These are phyloP conservation scores for Apocheima hispidaria DNA, from an alignment of 2,888 invertebrate genomes.

Conservation along the genomic window DNA sequence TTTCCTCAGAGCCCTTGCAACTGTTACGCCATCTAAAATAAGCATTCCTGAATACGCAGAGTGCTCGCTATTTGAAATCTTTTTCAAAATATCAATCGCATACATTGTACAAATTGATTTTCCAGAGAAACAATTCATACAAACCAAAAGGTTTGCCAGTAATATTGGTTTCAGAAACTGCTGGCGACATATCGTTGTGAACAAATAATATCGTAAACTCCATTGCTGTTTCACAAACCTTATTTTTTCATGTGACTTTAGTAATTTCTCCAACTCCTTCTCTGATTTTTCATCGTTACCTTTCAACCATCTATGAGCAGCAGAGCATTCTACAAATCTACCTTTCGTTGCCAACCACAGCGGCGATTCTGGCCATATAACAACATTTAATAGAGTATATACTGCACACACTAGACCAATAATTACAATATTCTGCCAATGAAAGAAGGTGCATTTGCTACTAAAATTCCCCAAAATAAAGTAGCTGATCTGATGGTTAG, in stretches of 20 bases:
- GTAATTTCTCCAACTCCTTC: conserved; percentile 51
- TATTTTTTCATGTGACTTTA: conserved; percentile 41
- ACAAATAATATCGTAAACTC: neutral
- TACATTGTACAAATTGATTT: conserved; percentile 57
- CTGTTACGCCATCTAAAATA: conserved; percentile 59
- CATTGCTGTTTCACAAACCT: conserved; percentile 7
- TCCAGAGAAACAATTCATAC: conserved; percentile 49
- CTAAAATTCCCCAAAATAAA: conserved; percentile 51
- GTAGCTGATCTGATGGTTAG: conserved; percentile 50
- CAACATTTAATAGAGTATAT: conserved; percentile 37
- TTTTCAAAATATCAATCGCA: conserved; percentile 59
- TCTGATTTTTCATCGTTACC: conserved; percentile 49
- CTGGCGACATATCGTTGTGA: neutral
- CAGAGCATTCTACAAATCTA: conserved; percentile 51
- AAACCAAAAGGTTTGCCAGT: conserved; percentile 41
- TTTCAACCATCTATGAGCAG: conserved; percentile 53
- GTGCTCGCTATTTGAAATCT: conserved; percentile 51
- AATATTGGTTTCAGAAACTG: conserved; percentile 53
- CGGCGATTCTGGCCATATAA: conserved; percentile 55
- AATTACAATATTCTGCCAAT: conserved; percentile 48
- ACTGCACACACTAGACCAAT: conserved; percentile 40
- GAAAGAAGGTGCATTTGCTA: conserved; percentile 50
- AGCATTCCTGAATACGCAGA: conserved; percentile 59
- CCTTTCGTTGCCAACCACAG: conserved; percentile 59
- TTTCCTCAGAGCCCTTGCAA: too few species aligned